These are phyloP conservation scores for Medauroidea extradentata DNA, from an alignment of 1,140 invertebrate genomes.

Conservation along the genomic window DNA sequence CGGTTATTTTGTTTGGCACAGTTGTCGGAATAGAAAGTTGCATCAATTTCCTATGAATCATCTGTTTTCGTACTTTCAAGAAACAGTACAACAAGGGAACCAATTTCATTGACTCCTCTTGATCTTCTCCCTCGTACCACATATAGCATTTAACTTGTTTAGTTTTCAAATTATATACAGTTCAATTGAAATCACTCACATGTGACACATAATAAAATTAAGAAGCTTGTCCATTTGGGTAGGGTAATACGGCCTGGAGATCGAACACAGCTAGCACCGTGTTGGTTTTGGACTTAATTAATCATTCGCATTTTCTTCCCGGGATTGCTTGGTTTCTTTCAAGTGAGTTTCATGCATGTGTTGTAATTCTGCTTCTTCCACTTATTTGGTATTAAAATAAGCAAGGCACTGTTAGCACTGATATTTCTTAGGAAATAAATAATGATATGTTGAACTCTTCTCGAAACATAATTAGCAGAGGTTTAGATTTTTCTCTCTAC, in stretches of 20 bases:
- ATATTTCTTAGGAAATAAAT: slow-evolving; percentile 26
- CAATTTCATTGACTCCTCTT: slow-evolving; percentile 16
- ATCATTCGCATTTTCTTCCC: slow-evolving; percentile 24
- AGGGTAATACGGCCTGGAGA: slow-evolving; percentile 30
- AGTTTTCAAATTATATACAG: too few species aligned
- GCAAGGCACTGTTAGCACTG: slow-evolving; percentile 19
- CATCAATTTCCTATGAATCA: slow-evolving; percentile 26
- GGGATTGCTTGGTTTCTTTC: slow-evolving; percentile 27
- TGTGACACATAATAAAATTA: too few species aligned
- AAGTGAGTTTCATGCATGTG: slow-evolving; percentile 22
- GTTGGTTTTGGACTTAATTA: slow-evolving; percentile 18
- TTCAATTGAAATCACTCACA: too few species aligned
- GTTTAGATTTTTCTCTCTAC: slow-evolving; percentile 21
- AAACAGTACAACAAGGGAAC: background rate
- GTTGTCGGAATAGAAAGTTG: slow-evolving; percentile 27
- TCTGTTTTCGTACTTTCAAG: too few species aligned
- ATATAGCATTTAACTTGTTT: slow-evolving; percentile 23
- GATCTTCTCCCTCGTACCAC: slow-evolving; percentile 20
- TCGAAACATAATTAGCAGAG: slow-evolving; percentile 29
- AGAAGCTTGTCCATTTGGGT: slow-evolving; percentile 27
- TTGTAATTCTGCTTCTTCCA: slow-evolving; percentile 18
- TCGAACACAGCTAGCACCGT: slow-evolving; percentile 28
- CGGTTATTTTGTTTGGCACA: too few species aligned
- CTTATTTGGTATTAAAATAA: slow-evolving; percentile 26
- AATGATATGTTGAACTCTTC: slow-evolving; percentile 33